Evolutionary conservation across 1,140 invertebrate species (phyloP), one percentile per base, ranked within the genome.

Genomic region (Drosophila triauraria): DNA sequence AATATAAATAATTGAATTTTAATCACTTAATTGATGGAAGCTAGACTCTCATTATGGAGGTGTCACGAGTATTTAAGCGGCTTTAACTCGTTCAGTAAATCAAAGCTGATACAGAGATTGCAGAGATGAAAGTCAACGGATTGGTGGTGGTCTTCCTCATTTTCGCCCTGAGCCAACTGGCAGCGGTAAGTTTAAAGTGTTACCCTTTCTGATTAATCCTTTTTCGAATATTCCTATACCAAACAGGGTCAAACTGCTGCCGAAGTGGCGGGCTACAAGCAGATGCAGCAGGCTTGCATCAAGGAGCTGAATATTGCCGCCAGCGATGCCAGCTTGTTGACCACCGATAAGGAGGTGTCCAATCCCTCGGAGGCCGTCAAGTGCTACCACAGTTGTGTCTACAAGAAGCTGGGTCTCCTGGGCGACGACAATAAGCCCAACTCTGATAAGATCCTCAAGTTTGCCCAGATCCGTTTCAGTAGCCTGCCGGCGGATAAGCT

Each of bases 371-470:
- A 79, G 54, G 42, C 63, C 5, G 75, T 68, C 30, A 90, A 90
- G 35, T 90, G 85, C 54, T 91, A 58, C 15, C 82, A 91, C n/a
- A 79, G 43, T 12, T 90, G 85, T 15, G 50, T 90, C n/a, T 90
- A 91, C 46, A 74, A 91, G 51, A 91, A 85, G 17, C 10, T 91
- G 68, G 82, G 85, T 9, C 58, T 90, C 6, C 12, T 90, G 0
- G n/a, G 47, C 1, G 58, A 47, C 1, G 81, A 82, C 46, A 68
- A 48, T 3, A 85, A 74, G 30, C 67, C 65, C 5, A 77, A 77
- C 8, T 20, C 8, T 3, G 82, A 75, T 1, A 74, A 56, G n/a
- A 82, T 90, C 25, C 3, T 79, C 0, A 79, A 90, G 61, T 48
- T 63, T 7, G 47, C 64, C 10, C 78, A 85, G 62, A 17, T 51